Percentiles rank a stretch among this genome's conserved stretches.
These are phyloP conservation scores for Paramuricea clavata DNA, from an alignment of 92 coral and sea anemone genomes.

Conservation along the genomic window DNA sequence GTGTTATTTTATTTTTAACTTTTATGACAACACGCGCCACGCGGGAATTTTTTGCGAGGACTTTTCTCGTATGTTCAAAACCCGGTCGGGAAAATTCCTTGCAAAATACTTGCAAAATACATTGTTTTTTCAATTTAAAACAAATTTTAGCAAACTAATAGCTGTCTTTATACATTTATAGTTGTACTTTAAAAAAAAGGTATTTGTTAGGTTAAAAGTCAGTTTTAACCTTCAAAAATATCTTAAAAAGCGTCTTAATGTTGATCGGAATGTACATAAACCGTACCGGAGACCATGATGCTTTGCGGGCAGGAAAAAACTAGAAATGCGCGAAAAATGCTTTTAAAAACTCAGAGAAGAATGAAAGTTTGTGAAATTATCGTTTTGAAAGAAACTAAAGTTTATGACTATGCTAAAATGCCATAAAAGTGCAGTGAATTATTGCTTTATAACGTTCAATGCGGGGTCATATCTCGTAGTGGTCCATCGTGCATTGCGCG, in stretches of 20 bases:
- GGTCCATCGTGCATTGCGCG: slow-evolving; percentile 37
- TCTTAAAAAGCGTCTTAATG: not conserved
- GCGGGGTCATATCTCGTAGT: slow-evolving; percentile 9
- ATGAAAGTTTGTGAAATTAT: not conserved
- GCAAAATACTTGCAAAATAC: not conserved
- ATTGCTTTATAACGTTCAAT: not conserved
- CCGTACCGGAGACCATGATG: slow-evolving; percentile 23
- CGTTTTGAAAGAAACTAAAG: not conserved
- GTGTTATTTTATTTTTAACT: slow-evolving; percentile 35
- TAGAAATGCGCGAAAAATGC: no score
- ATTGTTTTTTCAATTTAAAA: not conserved
- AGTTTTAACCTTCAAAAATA: not conserved
- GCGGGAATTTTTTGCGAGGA: not conserved
- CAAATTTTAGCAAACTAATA: not conserved
- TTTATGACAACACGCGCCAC: slow-evolving; percentile 45
- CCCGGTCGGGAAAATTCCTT: not conserved
- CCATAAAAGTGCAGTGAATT: not conserved
- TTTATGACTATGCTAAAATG: not conserved
- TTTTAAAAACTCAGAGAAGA: not conserved
- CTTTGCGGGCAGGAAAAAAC: slow-evolving; percentile 5
- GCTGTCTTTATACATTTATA: no score
- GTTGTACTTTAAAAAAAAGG: not conserved
- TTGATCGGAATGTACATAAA: not conserved
- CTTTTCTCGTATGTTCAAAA: not conserved
- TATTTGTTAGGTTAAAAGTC: not conserved